Conservation (phyloP, 2,113 vertebrate species). For the Argyrosomus japonicus region DNA sequence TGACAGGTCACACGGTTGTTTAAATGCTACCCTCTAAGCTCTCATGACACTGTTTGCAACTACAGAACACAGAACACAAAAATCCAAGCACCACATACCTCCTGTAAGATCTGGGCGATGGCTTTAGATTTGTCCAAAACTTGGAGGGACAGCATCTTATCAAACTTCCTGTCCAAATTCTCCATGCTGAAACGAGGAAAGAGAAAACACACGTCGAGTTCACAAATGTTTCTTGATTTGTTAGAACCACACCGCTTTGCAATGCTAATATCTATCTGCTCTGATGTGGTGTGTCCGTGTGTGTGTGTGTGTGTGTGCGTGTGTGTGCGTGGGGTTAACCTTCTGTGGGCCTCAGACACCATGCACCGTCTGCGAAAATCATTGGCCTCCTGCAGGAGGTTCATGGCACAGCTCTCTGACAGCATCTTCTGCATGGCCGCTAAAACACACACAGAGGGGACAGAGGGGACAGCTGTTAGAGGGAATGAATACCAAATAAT, state of each 20-base stretch:
- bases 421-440: constrained; percentile 98
- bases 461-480: background rate
- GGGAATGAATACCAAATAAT: background rate
- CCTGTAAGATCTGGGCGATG: constrained; percentile 91
- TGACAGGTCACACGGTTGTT: too few species aligned
- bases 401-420: constrained; percentile 88
- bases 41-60: background rate
- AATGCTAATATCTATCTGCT: background rate
- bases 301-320: background rate
- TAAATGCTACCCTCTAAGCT: background rate
- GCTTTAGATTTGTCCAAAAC: constrained; percentile 95
- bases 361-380: constrained; percentile 89
- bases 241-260: background rate
- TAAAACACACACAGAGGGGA: constrained; percentile 63
- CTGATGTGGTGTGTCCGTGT: background rate
- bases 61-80: background rate
- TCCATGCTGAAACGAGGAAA: constrained; percentile 85
- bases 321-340: constrained; percentile 78
- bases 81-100: constrained; percentile 86
- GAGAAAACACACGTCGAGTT: background rate
- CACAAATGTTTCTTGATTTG: background rate
- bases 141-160: constrained; percentile 91
- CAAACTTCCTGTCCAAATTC: constrained; percentile 90
- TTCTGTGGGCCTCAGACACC: constrained; percentile 89
- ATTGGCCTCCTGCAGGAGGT: constrained; percentile 87